Evolutionary conservation across 2,888 invertebrate genomes (phyloP).

Genomic region (Deilephila porcellus): DNA sequence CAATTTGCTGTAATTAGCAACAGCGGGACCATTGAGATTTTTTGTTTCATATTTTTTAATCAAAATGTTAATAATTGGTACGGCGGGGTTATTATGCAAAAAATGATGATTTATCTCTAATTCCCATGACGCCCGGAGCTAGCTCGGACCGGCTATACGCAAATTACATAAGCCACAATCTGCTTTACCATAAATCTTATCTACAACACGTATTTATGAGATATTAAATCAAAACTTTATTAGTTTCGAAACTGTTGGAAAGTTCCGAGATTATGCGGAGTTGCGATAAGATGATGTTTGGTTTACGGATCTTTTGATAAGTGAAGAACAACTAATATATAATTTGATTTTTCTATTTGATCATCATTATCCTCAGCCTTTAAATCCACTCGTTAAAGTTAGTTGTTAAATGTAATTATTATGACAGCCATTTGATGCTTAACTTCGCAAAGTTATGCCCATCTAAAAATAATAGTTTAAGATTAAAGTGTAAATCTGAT

Average conservation of each 20-base stretch:
- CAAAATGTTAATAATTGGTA: background rate
- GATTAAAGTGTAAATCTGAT: too few relatives aligned
- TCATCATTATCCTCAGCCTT: too few relatives aligned
- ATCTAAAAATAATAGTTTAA: too few relatives aligned
- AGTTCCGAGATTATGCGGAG: background rate
- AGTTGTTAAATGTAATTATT: too few relatives aligned
- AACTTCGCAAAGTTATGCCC: too few relatives aligned
- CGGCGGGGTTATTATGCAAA: background rate
- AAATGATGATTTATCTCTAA: background rate
- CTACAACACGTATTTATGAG: background rate
- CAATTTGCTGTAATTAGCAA: background rate
- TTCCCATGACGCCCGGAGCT: slow-evolving; percentile 8
- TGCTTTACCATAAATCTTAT: background rate
- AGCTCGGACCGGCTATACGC: background rate
- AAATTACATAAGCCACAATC: slow-evolving; percentile 5
- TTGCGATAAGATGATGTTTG: too few relatives aligned
- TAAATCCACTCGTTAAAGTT: too few relatives aligned
- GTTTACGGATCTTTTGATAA: too few relatives aligned
- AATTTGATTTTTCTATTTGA: too few relatives aligned
- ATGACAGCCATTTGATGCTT: too few relatives aligned
- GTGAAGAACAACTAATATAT: too few relatives aligned
- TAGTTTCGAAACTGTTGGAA: background rate
- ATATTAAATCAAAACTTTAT: background rate
- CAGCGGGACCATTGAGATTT: background rate
- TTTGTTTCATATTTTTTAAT: background rate